phyloP scores from a whole-genome alignment of 2,797 vertebrate genomes.

The Pipistrellus pygmaeus region DNA sequence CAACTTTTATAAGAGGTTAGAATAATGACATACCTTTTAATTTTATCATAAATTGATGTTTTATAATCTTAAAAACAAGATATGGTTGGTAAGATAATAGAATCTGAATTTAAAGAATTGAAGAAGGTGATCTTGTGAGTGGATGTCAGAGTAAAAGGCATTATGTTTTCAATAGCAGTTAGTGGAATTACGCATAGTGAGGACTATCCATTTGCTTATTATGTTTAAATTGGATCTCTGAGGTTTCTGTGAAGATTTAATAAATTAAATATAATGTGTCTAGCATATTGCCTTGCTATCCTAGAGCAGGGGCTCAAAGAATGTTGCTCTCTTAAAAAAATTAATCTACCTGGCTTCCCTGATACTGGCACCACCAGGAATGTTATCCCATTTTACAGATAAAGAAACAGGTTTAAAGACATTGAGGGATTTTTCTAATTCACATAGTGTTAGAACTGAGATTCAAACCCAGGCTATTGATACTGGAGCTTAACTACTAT shows the following conservation, averaged over 20 bases:
- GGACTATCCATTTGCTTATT: background rate
- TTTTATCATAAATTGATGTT: background rate
- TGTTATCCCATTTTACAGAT: background rate
- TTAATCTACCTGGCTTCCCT: background rate
- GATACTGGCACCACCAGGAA: background rate
- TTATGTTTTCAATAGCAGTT: background rate
- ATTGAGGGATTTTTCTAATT: background rate
- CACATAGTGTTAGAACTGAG: background rate
- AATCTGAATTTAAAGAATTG: background rate
- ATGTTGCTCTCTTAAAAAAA: background rate
- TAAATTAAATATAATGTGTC: constrained; percentile 17
- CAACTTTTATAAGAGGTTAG: background rate
- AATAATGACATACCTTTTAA: background rate
- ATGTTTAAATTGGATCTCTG: background rate
- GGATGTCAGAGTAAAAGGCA: background rate
- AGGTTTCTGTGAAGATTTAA: constrained; percentile 19
- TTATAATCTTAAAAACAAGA: constrained; percentile 12
- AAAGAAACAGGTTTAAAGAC: constrained; percentile 13
- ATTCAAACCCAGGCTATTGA: background rate
- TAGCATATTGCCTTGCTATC: background rate
- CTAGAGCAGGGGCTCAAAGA: background rate
- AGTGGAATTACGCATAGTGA: background rate
- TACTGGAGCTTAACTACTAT: background rate
- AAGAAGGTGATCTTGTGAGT: background rate
- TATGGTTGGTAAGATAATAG: background rate